Evolutionary conservation across 2,113 vertebrate species (phyloP), one percentile per base, ranked within the genome.

Genomic region (Ranitomeya variabilis): DNA sequence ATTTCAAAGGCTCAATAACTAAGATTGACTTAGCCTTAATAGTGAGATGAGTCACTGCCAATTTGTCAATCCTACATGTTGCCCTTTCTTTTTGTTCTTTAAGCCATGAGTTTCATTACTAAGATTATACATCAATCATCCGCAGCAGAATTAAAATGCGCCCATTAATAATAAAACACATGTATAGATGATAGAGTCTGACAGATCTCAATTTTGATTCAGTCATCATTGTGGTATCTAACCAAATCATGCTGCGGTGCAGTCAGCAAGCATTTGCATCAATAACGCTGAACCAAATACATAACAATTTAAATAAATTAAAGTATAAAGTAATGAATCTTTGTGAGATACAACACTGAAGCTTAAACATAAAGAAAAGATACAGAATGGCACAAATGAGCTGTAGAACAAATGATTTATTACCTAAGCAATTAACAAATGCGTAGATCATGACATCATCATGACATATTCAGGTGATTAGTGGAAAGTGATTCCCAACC

Each of bases 131-230:
- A 64, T 83, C 81, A 67, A 69, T 83, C 81, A 83, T 83, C 45
- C 54, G 62, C 81, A 67, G 62, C 0, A n/a, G 62, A 69, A 67
- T 81, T 69, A 69, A 83, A 83, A 67, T 52, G 18, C 69, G 62
- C 21, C 62, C 64, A 83, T 83, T 54, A 71, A 2, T 9, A 86
- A 51, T 4, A 69, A 54, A 14, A 26, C 0, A 0, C 80, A 1
- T 7, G 51, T 15, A 2, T 52, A 55, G 6, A 62, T 4, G 45
- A 31, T 51, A 8, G n/a, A 66, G 81, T 37, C 51, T 87, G 31
- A 69, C 52, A 83, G 52, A 90, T 90, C 89, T 85, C 84, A 76
- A 89, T 88, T 89, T n/a, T 90, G 91, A 90, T 86, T 90, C 51
- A 6, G 76, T 15, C 79, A 86, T 15, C 79, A 86, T 14, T 90